Conservation (phyloP, 2,797 vertebrate genomes). For the Ibycter americanus region DNA sequence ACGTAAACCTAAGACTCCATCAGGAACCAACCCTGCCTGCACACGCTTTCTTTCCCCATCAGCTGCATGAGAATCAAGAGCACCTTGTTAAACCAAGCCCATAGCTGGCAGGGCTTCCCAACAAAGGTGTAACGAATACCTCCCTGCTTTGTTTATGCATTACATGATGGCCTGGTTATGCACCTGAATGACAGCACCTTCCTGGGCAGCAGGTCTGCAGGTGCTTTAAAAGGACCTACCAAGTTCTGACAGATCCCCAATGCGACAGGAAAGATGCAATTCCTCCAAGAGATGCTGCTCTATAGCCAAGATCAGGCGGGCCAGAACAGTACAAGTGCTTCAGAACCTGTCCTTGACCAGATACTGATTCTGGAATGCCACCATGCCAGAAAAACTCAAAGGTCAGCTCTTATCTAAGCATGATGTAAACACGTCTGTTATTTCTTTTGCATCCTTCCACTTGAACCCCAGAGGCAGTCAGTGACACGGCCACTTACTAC, state of each 20-base stretch:
- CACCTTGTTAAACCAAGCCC: conserved; percentile 15
- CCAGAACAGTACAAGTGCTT: background rate
- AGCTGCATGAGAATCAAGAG: background rate
- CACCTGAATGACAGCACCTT: background rate
- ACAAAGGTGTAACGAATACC: background rate
- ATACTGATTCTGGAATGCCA: conserved; percentile 12
- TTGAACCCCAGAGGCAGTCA: background rate
- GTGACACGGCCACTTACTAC: background rate
- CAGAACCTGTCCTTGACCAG: conserved; percentile 21
- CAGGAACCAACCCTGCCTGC: background rate
- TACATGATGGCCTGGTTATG: background rate
- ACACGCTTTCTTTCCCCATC: background rate
- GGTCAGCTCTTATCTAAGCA: conserved; percentile 55
- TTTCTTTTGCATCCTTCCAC: background rate
- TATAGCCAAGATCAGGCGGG: background rate
- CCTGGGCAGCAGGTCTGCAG: background rate
- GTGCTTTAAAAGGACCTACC: background rate
- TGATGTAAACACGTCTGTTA: background rate
- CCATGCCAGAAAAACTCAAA: conserved; percentile 54
- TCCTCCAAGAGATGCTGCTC: background rate
- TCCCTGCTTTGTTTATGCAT: conserved; percentile 54
- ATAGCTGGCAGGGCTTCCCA: background rate
- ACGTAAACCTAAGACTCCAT: background rate
- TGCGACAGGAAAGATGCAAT: background rate
- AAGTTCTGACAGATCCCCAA: background rate